Percentiles rank a stretch among this genome's conserved stretches.
Evolutionary conservation across 2,888 invertebrate species (phyloP).

Genomic region (Choristoneura rosaceana): DNA sequence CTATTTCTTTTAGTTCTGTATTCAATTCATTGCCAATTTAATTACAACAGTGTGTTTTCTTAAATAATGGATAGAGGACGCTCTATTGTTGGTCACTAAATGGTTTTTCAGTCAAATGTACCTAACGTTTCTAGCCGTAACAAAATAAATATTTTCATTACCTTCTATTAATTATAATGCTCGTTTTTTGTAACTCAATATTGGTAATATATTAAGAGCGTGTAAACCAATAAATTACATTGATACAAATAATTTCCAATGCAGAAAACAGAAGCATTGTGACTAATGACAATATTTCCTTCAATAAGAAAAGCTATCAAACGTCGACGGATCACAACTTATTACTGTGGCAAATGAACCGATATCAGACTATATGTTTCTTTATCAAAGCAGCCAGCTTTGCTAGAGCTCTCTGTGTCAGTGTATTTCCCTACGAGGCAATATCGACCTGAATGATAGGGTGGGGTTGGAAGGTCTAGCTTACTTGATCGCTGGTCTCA

Average conservation of each 20-base stretch:
- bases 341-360: slow-evolving; percentile 73
- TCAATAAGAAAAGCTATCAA: slow-evolving; percentile 65
- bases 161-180: background rate
- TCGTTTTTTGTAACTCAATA: background rate
- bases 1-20: slow-evolving; percentile 53
- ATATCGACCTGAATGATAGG: slow-evolving; percentile 43
- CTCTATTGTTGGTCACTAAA: background rate
- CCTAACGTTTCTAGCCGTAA: background rate
- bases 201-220: background rate
- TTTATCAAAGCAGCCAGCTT: slow-evolving; percentile 53
- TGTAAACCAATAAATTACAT: slow-evolving; percentile 46
- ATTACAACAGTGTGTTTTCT: slow-evolving; percentile 22
- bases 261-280: slow-evolving; percentile 35
- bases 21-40: slow-evolving; percentile 44
- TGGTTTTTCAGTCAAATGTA: background rate
- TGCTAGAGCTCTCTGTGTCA: slow-evolving; percentile 52
- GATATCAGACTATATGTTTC: slow-evolving; percentile 64
- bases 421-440: slow-evolving; percentile 44
- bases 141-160: too few species aligned
- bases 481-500: slow-evolving; percentile 52
- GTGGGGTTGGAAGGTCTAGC: slow-evolving; percentile 49
- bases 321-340: slow-evolving; percentile 67
- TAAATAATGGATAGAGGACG: background rate
- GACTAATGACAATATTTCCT: slow-evolving; percentile 57
- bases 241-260: slow-evolving; percentile 35